These are phyloP conservation scores for Montipora capitata DNA, from an alignment of 92 coral and sea anemone genomes.

Conservation along the genomic window DNA sequence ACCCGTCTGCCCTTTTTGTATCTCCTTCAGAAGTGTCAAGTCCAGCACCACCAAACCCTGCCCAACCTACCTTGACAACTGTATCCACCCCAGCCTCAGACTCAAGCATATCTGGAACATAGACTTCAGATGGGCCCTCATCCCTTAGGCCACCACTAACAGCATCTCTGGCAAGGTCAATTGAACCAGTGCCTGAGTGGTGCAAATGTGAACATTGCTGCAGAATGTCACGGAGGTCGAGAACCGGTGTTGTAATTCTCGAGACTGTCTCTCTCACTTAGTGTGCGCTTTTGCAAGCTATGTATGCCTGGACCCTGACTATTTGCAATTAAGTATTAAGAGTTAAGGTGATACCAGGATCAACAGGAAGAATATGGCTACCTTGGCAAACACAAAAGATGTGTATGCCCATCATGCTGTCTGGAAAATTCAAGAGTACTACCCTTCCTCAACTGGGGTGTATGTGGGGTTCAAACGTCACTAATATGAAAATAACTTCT, in stretches of 20 bases:
- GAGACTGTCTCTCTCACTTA: conserved; percentile 43
- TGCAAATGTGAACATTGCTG: conserved; percentile 68
- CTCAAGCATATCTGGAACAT: neutral
- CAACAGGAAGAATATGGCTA: neutral
- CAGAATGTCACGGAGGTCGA: conserved; percentile 56
- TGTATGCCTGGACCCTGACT: conserved; percentile 58
- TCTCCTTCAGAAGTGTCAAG: neutral
- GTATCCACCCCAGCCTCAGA: conserved; percentile 4
- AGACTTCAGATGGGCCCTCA: neutral
- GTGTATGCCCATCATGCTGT: neutral
- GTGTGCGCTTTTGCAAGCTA: conserved; percentile 32
- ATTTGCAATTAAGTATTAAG: conserved; percentile 43
- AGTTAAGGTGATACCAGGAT: conserved; percentile 45
- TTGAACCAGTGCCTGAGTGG: conserved; percentile 59
- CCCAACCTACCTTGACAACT: neutral
- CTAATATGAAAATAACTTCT: neutral
- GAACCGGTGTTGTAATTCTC: conserved; percentile 61
- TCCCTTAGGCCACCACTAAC: conserved; percentile 6
- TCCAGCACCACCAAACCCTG: neutral
- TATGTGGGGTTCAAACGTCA: neutral
- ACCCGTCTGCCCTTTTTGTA: neutral
- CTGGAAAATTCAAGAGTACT: conserved; percentile 1
- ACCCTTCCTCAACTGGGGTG: conserved; percentile 5
- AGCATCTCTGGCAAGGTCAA: conserved; percentile 15
- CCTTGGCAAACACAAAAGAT: neutral